Evolutionary conservation across 2,797 vertebrate species (phyloP).

Genomic region (Hybognathus amarus): DNA sequence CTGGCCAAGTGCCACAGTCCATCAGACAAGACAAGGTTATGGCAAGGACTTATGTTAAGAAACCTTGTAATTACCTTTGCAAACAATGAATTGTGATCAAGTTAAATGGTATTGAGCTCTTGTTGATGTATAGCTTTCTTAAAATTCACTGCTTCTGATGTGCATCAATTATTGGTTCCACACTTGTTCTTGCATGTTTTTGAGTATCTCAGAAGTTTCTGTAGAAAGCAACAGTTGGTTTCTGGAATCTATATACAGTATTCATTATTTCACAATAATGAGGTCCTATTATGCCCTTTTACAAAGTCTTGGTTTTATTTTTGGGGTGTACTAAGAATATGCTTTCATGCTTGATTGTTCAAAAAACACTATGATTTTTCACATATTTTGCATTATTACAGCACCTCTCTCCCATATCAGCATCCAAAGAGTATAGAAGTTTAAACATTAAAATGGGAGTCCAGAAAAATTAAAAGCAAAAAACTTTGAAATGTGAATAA

Average conservation of each 20-base stretch:
- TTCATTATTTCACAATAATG: neutral
- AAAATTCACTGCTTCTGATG: slow-evolving; percentile 32
- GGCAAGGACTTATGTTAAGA: slow-evolving; percentile 53
- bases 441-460: too few species aligned
- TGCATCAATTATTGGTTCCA: slow-evolving; percentile 20
- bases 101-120: slow-evolving; percentile 50
- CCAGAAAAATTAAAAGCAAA: too few species aligned
- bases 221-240: neutral
- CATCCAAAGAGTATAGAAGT: too few species aligned
- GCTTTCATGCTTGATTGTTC: too few species aligned
- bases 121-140: slow-evolving; percentile 56
- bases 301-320: too few species aligned
- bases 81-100: slow-evolving; percentile 54
- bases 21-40: slow-evolving; percentile 60
- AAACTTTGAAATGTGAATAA: too few species aligned
- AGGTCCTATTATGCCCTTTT: too few species aligned
- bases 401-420: too few species aligned
- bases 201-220: neutral
- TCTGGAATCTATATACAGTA: neutral
- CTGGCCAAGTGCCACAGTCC: slow-evolving; percentile 52
- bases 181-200: neutral
- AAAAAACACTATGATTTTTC: too few species aligned
- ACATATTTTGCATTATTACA: too few species aligned
- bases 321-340: too few species aligned
- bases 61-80: slow-evolving; percentile 51